Conservation (phyloP, 2,888 invertebrate genomes). For the Pycnomerus fuliginosus region DNA sequence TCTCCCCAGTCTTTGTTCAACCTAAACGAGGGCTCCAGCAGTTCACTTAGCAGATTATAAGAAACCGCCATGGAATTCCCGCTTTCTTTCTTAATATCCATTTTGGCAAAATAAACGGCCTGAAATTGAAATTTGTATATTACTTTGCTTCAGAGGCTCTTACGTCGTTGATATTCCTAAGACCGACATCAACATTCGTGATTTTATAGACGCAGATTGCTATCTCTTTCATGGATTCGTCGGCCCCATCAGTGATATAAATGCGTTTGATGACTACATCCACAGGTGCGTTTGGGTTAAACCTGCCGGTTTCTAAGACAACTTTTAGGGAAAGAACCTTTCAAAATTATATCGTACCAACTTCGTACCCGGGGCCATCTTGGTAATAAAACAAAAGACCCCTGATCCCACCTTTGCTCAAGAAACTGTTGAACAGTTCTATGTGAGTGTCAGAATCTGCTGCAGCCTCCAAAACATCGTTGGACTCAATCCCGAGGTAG, state of each 20-base stretch:
- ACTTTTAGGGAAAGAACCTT: constrained; percentile 7
- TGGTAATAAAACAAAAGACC: constrained; percentile 68
- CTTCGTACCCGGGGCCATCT: constrained; percentile 62
- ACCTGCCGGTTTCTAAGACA: constrained; percentile 63
- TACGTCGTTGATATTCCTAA: constrained; percentile 68
- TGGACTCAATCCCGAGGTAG: constrained; percentile 54
- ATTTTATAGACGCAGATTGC: constrained; percentile 72
- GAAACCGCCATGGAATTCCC: constrained; percentile 41
- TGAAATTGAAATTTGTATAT: constrained; percentile 28
- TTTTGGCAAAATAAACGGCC: constrained; percentile 43
- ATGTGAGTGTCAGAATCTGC: constrained; percentile 66
- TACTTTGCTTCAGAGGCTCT: constrained; percentile 39
- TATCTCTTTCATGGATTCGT: constrained; percentile 58
- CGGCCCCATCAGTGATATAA: constrained; percentile 62
- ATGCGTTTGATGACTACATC: constrained; percentile 55
- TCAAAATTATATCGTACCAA: constrained; percentile 55
- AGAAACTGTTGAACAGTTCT: constrained; percentile 62
- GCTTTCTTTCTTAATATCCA: constrained; percentile 39
- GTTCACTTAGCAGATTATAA: constrained; percentile 39
- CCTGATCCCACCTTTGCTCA: constrained; percentile 59
- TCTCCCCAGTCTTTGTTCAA: constrained; percentile 59
- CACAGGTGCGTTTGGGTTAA: constrained; percentile 49
- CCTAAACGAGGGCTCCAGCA: constrained; percentile 54
- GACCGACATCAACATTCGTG: constrained; percentile 60
- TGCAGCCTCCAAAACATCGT: constrained; percentile 67